Percentiles rank a stretch among this genome's conserved stretches.
Evolutionary conservation across 2,113 vertebrate genomes (phyloP).

Genomic region (Chaetorhynchus papuensis): DNA sequence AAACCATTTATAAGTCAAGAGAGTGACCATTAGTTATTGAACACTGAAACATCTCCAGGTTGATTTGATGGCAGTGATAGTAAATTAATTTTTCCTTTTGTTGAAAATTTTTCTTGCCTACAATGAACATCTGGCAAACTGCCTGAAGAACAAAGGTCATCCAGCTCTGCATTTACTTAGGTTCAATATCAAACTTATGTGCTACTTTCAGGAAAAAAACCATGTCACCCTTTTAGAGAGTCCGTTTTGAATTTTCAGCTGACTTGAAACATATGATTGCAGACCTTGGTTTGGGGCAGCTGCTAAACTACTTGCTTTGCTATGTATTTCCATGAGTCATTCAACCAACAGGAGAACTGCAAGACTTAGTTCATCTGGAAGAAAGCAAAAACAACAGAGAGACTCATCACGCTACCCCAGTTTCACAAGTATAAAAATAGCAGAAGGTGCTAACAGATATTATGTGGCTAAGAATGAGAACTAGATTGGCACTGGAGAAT

Average conservation of each 20-base stretch:
- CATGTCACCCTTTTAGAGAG: background rate
- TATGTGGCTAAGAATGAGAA: conserved; percentile 9
- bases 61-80: background rate
- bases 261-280: background rate
- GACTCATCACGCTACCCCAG: background rate
- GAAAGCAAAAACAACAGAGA: conserved; percentile 9
- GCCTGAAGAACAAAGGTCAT: background rate
- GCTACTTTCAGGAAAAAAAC: background rate
- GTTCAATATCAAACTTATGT: background rate
- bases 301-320: background rate
- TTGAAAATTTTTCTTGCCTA: background rate
- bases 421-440: conserved; percentile 22
- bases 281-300: background rate
- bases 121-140: background rate
- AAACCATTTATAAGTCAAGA: background rate
- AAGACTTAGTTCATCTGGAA: background rate
- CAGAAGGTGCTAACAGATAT: background rate
- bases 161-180: background rate
- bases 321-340: background rate
- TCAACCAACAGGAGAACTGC: background rate
- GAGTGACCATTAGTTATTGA: background rate
- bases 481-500: background rate
- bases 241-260: background rate
- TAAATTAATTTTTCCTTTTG: background rate
- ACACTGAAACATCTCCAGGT: background rate